These are phyloP conservation scores for Copsychus sechellarum DNA, from an alignment of 2,113 vertebrate genomes.

Conservation along the genomic window DNA sequence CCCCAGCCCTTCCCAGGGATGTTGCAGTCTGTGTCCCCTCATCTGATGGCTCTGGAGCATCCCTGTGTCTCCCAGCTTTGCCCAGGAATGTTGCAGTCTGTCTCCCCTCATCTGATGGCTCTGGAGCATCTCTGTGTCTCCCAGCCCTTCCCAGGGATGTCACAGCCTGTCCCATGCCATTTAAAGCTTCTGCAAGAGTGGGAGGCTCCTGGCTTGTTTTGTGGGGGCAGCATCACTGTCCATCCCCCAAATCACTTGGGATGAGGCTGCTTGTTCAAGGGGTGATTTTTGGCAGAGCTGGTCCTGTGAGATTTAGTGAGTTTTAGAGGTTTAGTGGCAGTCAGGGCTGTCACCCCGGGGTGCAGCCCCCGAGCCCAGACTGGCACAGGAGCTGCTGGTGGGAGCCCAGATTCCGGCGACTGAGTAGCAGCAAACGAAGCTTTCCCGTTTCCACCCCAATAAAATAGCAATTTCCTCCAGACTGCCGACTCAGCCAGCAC, in stretches of 20 bases:
- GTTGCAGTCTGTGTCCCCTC: no score
- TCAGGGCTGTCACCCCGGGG: fast-evolving
- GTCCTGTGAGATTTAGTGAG: neutral
- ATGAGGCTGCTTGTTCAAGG: neutral
- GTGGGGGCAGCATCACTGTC: neutral
- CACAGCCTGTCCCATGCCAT: neutral
- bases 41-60: neutral
- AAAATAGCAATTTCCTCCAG: neutral
- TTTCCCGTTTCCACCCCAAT: neutral
- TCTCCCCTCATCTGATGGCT: fast-evolving
- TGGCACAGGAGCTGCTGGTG: neutral
- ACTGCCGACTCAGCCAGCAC: neutral
- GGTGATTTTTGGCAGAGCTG: neutral
- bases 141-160: no score
- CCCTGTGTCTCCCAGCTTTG: no score
- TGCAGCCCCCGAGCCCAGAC: neutral
- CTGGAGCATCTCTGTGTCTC: neutral
- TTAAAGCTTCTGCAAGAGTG: neutral
- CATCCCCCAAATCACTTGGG: fast-evolving
- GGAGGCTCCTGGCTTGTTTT: neutral
- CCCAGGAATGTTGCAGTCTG: neutral
- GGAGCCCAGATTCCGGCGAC: neutral
- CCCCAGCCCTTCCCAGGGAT: no score
- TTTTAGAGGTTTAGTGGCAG: neutral
- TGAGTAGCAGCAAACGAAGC: neutral